Base-by-base conservation (phyloP, 2,888 invertebrate species). In the Athetis lepigone region DNA sequence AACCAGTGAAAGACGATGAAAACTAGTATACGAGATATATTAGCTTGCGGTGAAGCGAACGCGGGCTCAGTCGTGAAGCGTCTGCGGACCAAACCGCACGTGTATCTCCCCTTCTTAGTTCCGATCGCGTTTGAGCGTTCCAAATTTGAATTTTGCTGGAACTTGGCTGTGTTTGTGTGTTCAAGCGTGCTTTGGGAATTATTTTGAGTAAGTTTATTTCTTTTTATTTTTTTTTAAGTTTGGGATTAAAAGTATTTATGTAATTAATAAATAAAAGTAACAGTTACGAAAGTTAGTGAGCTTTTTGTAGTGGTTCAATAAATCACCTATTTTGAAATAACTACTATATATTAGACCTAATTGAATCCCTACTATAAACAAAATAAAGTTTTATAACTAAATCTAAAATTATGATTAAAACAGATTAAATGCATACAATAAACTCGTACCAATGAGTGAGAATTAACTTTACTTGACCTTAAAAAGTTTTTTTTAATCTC, bases 1-100 rank as follows among this genome's bases (percentile, higher is more conserved):
- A 83, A 87, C 91, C 91, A 93, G 94, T 93, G 94, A 94, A 93
- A 94, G 93, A 93, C 90, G 92, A 90, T 88, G 92, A 88, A 91
- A 91, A 91, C 91, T 92, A 92, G 91, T 91, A 91, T 92, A 90
- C 88, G 86, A 91, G 91, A 92, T 94, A 94, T 94, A 94, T 91
- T 94, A 92, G 89, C 86, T 85, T 83, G 84, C 68, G 79, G 71
- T 61, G 67, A 76, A 71, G 70, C 67, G 59, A 70, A 65, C 70
- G 64, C 83, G 80, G 77, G 77, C 85, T 85, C 89, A 91, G 91
- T 91, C 80, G 79, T 81, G 81, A 72, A 74, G 83, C 84, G 85
- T 77, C 75, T 79, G 87, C 82, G 82, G 82, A 62, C 77, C 81
- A 77, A 80, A 84, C 75, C 80, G 83, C 79, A 83, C 83, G 89